Evolutionary conservation across 2,888 invertebrate genomes (phyloP), one percentile per base, ranked within the genome.

Genomic region (Mythimna pallens): DNA sequence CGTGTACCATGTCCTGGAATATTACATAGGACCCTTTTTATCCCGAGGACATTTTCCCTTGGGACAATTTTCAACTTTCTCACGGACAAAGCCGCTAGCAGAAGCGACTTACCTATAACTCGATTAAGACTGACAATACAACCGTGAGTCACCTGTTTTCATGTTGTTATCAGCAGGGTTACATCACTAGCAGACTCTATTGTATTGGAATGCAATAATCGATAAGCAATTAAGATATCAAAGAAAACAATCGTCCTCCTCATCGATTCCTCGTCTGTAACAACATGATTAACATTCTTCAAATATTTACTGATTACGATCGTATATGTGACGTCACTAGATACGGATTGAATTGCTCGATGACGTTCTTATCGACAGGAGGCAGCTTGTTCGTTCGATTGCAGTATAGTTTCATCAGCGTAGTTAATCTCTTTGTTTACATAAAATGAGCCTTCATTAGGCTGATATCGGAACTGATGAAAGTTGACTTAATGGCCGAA

Each of bases 211-310:
- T 92, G 88, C 89, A 81, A 76, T 92, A 90, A 92, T 89, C 87
- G 83, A 89, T 84, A 85, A 70, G 84, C 88, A 91, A 93, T 94
- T 90, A 89, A 91, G 91, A 92, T 93, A 93, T 89, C 83, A 72
- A 82, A 88, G 81, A 90, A 89, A 91, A 90, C 89, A 93, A 92
- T 87, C 80, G 69, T 70, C 67, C 68, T 79, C 72, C 80, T 86
- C 75, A 84, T 89, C 85, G 86, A 83, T 89, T 85, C 86, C 78
- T 89, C 79, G 86, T 81, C 81, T 72, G 77, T 85, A 81, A 87
- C 85, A 83, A 89, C 85, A 88, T 75, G 92, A 94, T 93, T 93
- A 92, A 89, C 80, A 94, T 94, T 93, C 92, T 88, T 93, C 83
- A 90, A 89, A 92, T 91, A 90, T 90, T 92, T 93, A 88, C 86